phyloP scores from a whole-genome alignment of 2,113 vertebrate genomes.

The Clarias batrachus region DNA sequence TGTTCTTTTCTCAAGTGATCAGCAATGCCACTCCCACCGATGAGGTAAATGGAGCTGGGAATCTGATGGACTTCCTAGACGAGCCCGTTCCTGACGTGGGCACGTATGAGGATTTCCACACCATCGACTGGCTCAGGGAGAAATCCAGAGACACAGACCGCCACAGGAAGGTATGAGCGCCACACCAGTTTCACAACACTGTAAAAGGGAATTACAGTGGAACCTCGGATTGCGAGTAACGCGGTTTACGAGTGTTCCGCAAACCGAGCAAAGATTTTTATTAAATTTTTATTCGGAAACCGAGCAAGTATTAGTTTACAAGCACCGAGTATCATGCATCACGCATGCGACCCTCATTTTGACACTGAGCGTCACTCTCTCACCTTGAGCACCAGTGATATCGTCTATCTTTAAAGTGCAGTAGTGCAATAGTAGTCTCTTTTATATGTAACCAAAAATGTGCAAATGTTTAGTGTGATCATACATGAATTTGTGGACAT shows the following conservation, averaged over 20 bases:
- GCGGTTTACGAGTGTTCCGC: too few relatives aligned
- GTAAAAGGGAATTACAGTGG: not conserved
- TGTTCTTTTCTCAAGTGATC: conserved; percentile 60
- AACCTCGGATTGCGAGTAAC: too few relatives aligned
- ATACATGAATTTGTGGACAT: not conserved
- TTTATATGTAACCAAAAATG: too few relatives aligned
- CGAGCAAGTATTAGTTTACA: too few relatives aligned
- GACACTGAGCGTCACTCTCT: too few relatives aligned
- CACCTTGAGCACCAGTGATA: too few relatives aligned
- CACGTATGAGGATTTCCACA: conserved; percentile 96
- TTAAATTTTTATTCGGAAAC: too few relatives aligned
- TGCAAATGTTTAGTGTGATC: not conserved
- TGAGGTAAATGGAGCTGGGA: conserved; percentile 87
- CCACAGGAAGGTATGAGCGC: conserved; percentile 83
- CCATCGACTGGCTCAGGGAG: conserved; percentile 96
- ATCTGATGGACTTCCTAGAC: conserved; percentile 96
- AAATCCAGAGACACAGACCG: conserved; percentile 95
- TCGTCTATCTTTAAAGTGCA: too few relatives aligned
- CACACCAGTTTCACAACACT: not conserved
- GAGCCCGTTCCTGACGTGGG: conserved; percentile 93
- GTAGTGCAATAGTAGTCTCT: too few relatives aligned
- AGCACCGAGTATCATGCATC: too few relatives aligned
- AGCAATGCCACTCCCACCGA: conserved; percentile 81
- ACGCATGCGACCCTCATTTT: too few relatives aligned
- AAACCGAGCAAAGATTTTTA: too few relatives aligned